Evolutionary conservation across 2,113 vertebrate genomes (phyloP).

Genomic region (Myocastor coypus): DNA sequence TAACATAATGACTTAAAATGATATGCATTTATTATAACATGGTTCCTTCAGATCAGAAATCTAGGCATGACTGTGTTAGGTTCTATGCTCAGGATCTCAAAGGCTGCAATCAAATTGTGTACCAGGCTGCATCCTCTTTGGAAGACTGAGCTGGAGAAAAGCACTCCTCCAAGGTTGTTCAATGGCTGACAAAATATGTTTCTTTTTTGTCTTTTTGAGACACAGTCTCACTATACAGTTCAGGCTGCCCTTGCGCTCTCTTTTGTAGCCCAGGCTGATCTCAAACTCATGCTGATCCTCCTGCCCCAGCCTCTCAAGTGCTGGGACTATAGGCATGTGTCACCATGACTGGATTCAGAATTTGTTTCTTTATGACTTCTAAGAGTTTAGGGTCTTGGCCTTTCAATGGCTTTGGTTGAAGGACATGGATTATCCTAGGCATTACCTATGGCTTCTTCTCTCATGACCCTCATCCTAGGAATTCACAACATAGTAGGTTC

Average conservation of each 20-base stretch:
- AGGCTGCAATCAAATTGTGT: not conserved
- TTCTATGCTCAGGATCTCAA: not conserved
- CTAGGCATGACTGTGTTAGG: not conserved
- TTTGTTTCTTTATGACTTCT: not conserved
- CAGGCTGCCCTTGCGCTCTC: too few species aligned
- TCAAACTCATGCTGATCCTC: too few species aligned
- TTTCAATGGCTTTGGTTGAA: not conserved
- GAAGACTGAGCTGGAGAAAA: not conserved
- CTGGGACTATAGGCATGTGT: too few species aligned
- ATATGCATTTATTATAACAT: not conserved
- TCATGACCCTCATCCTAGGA: not conserved
- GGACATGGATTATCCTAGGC: not conserved
- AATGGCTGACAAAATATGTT: not conserved
- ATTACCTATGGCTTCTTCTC: not conserved
- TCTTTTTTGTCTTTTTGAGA: not conserved
- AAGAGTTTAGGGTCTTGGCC: not conserved
- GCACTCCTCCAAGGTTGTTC: not conserved
- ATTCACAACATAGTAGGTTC: not conserved
- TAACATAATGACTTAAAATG: not conserved
- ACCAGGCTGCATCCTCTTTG: not conserved
- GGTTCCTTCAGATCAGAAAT: not conserved
- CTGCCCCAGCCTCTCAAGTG: too few species aligned
- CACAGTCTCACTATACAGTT: too few species aligned
- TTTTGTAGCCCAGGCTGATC: too few species aligned
- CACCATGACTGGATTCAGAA: not conserved